A percentile compares a stretch with the other conserved stretches of the same genome.
These are phyloP conservation scores for Acrobasis consociella DNA, from an alignment of 2,888 invertebrate species.

Conservation along the genomic window DNA sequence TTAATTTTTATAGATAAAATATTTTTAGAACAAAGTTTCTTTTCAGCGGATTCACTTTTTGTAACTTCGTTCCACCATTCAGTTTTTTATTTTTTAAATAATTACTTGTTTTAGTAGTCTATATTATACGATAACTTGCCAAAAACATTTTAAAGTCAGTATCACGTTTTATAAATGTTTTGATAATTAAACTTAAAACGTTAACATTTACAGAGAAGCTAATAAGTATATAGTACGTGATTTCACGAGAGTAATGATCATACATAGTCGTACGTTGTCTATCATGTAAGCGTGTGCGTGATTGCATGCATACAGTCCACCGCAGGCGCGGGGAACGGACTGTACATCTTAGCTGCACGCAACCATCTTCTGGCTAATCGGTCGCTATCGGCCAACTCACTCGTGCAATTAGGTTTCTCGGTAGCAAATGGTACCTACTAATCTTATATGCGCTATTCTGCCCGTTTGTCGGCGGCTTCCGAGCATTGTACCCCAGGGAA, in stretches of 20 bases:
- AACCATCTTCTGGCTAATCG: slow-evolving; percentile 72
- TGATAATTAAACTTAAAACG: too few relatives aligned
- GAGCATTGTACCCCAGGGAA: not conserved
- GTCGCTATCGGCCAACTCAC: slow-evolving; percentile 62
- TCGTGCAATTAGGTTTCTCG: slow-evolving; percentile 69
- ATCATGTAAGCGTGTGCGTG: slow-evolving; percentile 44
- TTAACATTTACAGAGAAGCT: not conserved
- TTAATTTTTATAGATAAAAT: too few relatives aligned
- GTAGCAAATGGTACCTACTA: slow-evolving; percentile 56
- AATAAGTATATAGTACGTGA: not conserved
- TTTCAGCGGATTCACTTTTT: too few relatives aligned
- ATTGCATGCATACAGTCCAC: slow-evolving; percentile 52
- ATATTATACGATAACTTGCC: too few relatives aligned
- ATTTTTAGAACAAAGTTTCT: too few relatives aligned
- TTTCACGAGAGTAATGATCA: not conserved
- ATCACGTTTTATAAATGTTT: too few relatives aligned
- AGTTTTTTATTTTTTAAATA: too few relatives aligned
- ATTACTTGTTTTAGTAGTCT: too few relatives aligned
- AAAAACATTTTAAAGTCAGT: too few relatives aligned
- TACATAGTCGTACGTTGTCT: slow-evolving; percentile 28
- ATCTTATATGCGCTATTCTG: slow-evolving; percentile 37
- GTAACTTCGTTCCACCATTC: too few relatives aligned
- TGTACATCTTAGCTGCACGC: slow-evolving; percentile 65
- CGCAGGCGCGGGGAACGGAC: slow-evolving; percentile 46
- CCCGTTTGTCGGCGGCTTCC: slow-evolving; percentile 19